Percentiles rank a stretch among this genome's conserved stretches.
These are phyloP conservation scores for Neelides folsomi DNA, from an alignment of 2,888 invertebrate species.

Conservation along the genomic window DNA sequence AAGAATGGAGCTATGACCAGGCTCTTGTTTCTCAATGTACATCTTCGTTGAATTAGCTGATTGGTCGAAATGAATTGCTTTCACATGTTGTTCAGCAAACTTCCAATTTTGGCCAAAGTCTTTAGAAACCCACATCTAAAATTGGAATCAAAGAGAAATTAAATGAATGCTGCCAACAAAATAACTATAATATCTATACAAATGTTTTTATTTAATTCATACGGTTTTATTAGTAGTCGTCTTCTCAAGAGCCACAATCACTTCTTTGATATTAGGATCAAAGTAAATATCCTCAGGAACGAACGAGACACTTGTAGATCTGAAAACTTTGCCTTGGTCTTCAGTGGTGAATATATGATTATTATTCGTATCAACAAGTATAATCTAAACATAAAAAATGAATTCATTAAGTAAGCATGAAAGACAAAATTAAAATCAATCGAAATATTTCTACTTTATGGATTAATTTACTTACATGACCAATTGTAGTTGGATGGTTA, in stretches of 20 bases:
- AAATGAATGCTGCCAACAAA: constrained; percentile 1
- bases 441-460: background rate
- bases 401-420: constrained; percentile 4
- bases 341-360: constrained; percentile 61
- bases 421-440: background rate
- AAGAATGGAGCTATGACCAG: constrained; percentile 46
- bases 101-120: constrained; percentile 63
- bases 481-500: constrained; percentile 65
- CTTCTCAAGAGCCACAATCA: constrained; percentile 63
- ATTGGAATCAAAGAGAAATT: constrained; percentile 20
- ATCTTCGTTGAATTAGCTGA: constrained; percentile 39
- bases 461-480: constrained; percentile 50
- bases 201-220: background rate
- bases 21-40: constrained; percentile 55
- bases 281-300: constrained; percentile 64
- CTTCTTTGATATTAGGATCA: constrained; percentile 54
- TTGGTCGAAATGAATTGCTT: constrained; percentile 58
- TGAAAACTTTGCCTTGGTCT: constrained; percentile 58
- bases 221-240: constrained; percentile 42
- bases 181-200: constrained; percentile 10
- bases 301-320: constrained; percentile 51
- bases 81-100: constrained; percentile 56
- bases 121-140: constrained; percentile 59
- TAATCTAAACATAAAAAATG: constrained; percentile 47
- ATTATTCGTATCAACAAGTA: constrained; percentile 67